Conservation (phyloP, 2,797 vertebrate species). For the Syngnathus rostellatus region DNA sequence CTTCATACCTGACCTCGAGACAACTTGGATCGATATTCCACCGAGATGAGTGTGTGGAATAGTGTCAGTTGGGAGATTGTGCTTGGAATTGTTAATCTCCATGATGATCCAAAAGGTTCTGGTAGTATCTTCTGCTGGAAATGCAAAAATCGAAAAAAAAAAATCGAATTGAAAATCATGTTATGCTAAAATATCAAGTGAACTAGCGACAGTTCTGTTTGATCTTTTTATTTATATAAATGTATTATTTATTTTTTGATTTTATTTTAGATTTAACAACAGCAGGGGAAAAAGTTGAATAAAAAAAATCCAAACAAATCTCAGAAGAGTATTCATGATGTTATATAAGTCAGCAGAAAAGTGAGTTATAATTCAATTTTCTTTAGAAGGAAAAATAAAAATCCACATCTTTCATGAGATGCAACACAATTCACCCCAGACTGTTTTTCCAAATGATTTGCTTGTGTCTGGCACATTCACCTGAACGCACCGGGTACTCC, state of each 20-base stretch:
- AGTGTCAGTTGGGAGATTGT: conserved; percentile 3
- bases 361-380: not conserved
- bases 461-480: not conserved
- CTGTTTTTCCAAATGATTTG: not conserved
- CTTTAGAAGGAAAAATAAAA: not conserved
- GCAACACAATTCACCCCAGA: not conserved
- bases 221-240: too few species aligned
- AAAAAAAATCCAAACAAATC: not conserved
- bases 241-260: too few species aligned
- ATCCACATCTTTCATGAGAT: not conserved
- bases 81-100: conserved; percentile 10
- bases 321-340: not conserved
- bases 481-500: not conserved
- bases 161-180: too few species aligned
- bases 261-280: too few species aligned
- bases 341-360: not conserved
- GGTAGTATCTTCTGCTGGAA: not conserved
- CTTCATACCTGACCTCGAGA: too few species aligned
- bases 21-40: not conserved
- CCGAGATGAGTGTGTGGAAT: conserved; percentile 8
- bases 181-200: too few species aligned
- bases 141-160: not conserved
- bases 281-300: too few species aligned
- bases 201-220: too few species aligned
- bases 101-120: not conserved